Evolutionary conservation across 23 tunicate species (phyloP), one percentile per base, ranked within the genome.

Genomic region (Styela plicata): DNA sequence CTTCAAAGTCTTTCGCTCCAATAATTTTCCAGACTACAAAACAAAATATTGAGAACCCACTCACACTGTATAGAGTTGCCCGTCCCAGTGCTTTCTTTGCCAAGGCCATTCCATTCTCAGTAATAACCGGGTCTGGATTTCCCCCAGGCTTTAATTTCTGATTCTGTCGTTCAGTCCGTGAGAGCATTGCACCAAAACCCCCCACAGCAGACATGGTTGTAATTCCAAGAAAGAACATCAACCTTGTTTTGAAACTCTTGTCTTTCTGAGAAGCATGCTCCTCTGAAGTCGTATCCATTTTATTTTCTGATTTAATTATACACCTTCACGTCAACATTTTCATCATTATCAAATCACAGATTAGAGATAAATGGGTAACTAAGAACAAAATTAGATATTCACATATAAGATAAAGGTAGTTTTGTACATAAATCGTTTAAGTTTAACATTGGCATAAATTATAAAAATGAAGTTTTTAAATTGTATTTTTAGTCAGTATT

Each of bases 11-110:
- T 63, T 84, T 53, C 28, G 91, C 98, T 33, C 98, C 98, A 82
- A 93, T 81, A 24, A 88, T 57, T 63, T 85, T 85, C 92, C 98
- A 93, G 23, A 85, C 86, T 62, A 71, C 57, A 63, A 84, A 85
- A 75, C 98, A 93, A 80, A 93, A 93, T 63, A 88, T 20, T 26
- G 98, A 84, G 80, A 93, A 88, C 27, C 98, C 98, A 0, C 89
- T 84, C 27, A 93, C 98, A 69, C 93, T 79, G 70, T 93, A 93
- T 0, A 88, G 36, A 25, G 98, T 93, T 17, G 98, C 98, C 26
- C 98, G 62, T 19, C 93, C 93, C 24, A 93, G 80, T 17, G 98
- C 98, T 84, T 87, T 69, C 63, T 81, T 33, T 1, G 98, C 98
- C 28, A 93, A 79, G 20, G 83, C 71, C 2, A 86, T 81, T 1